Evolutionary conservation across 1,140 invertebrate species (phyloP), one percentile per base, ranked within the genome.

Genomic region (Halyomorpha halys): DNA sequence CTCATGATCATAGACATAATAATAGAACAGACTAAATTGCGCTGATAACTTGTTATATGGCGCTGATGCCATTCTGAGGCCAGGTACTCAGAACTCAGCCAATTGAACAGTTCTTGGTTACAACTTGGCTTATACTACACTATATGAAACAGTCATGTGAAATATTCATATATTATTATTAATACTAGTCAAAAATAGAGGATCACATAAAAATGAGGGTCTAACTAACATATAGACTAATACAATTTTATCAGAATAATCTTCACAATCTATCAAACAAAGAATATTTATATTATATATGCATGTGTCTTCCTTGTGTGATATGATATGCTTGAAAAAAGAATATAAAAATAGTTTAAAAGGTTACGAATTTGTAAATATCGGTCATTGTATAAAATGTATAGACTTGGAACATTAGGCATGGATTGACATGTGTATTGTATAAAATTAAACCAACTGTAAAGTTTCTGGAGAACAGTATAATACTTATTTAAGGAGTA

Each of bases 31-130:
- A 39, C 34, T 56, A 56, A 56, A 56, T 56, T 56, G 18, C 9
- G 4, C 11, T 5, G 1, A 39, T 39, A 21, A 23, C 19, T 56
- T 11, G 21, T 23, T 4, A 27, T 5, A 25, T 5, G 6, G 21
- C 53, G 53, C 19, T 23, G 23, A 21, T 56, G 21, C 53, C 53
- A 25, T 23, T 56, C 53, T 56, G 53, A 56, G 53, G 23, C 53
- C 53, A 4, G 53, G 53, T 15, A 56, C 23, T 14, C 34, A 16
- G 18, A 21, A 23, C 53, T 14, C 3, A 4, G n/a, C n/a, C 21
- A 19, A 49, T 49, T 4, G n/a, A 23, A 23, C 18, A 27, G 11
- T 39, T 39, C 34, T 13, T 39, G 13, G 34, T 9, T 39, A 39
- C 34, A 39, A 39, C 11, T 39, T 39, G 34, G 34, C 11, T 39